These are phyloP conservation scores for Meleagris gallopavo DNA, from an alignment of 2,113 vertebrate species.

Conservation along the genomic window DNA sequence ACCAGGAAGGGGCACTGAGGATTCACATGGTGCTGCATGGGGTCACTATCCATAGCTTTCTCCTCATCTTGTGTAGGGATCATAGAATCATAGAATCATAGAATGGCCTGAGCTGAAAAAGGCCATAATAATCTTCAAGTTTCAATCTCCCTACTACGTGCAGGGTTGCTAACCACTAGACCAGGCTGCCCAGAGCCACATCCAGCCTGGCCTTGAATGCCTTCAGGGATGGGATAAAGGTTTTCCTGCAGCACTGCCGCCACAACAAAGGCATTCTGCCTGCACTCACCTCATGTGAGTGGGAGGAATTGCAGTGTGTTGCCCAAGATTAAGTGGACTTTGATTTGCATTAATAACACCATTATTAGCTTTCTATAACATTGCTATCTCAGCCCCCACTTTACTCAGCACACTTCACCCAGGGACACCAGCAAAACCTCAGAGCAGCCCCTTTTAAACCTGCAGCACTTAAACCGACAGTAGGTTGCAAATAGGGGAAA, in stretches of 20 bases:
- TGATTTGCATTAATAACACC: not conserved
- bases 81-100: too few species aligned
- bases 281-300: not conserved
- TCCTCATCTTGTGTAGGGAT: rapidly evolving
- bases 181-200: too few species aligned
- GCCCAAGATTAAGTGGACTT: not conserved
- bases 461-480: not conserved
- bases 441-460: not conserved
- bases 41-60: not conserved
- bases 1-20: not conserved
- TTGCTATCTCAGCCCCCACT: rapidly evolving
- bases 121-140: too few species aligned
- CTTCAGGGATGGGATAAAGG: not conserved
- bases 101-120: too few species aligned
- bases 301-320: not conserved
- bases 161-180: too few species aligned
- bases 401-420: not conserved
- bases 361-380: not conserved
- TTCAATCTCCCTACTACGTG: too few species aligned
- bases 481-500: not conserved
- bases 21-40: not conserved
- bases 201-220: too few species aligned
- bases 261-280: rapidly evolving
- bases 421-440: not conserved
- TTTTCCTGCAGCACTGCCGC: not conserved